Evolutionary conservation across 1,140 invertebrate species (phyloP).

Genomic region (Zaprionus capensis): DNA sequence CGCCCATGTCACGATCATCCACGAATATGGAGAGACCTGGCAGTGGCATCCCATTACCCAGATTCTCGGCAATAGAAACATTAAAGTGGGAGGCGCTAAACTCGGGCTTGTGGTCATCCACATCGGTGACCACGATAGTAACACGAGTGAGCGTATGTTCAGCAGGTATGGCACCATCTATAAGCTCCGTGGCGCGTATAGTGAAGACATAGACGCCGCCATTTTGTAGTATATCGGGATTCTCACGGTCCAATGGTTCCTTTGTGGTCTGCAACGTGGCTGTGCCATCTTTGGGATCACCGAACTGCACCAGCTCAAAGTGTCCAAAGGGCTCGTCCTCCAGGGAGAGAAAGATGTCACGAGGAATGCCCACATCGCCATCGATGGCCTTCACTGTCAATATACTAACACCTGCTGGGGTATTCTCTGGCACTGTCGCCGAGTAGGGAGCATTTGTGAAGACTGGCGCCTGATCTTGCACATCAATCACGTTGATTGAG

Average conservation of each 20-base stretch:
- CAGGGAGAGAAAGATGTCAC: constrained; percentile 87
- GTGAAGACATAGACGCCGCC: constrained; percentile 91
- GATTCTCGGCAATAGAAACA: constrained; percentile 91
- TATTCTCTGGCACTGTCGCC: constrained; percentile 90
- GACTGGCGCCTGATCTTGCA: constrained; percentile 92
- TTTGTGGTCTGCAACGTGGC: constrained; percentile 87
- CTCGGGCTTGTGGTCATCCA: constrained; percentile 92
- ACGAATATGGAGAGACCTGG: constrained; percentile 91
- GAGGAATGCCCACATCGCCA: constrained; percentile 90
- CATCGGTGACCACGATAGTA: constrained; percentile 92
- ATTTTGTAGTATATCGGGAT: constrained; percentile 89
- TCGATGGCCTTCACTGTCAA: constrained; percentile 90
- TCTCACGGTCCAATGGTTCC: constrained; percentile 89
- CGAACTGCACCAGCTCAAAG: constrained; percentile 87
- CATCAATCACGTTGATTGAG: constrained; percentile 89
- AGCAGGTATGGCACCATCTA: constrained; percentile 89
- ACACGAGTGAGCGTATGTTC: constrained; percentile 89
- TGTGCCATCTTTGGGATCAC: constrained; percentile 85
- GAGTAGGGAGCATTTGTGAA: constrained; percentile 92
- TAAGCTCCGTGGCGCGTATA: constrained; percentile 90
- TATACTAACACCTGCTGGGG: constrained; percentile 86
- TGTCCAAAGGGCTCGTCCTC: constrained; percentile 89
- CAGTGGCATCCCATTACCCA: constrained; percentile 88
- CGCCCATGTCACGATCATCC: constrained; percentile 90
- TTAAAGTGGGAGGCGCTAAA: constrained; percentile 90